phyloP scores from a whole-genome alignment of 2,888 invertebrate genomes.

The Drosophila diplacantha region DNA sequence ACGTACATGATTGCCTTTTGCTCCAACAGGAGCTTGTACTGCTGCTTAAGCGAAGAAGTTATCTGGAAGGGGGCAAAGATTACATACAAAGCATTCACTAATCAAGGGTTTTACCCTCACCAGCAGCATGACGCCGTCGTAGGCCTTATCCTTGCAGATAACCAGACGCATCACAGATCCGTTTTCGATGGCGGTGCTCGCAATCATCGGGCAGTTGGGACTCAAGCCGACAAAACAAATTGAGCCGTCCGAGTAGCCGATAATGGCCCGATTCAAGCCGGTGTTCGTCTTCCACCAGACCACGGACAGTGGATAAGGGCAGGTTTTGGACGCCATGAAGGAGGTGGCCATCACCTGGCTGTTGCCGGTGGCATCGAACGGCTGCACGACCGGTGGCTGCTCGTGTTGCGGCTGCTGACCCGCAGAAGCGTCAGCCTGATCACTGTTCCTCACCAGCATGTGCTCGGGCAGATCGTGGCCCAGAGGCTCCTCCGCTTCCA shows the following conservation, averaged over 20 bases:
- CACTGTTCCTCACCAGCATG: conserved; percentile 62
- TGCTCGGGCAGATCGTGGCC: conserved; percentile 74
- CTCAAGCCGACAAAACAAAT: conserved; percentile 79
- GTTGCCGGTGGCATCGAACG: conserved; percentile 65
- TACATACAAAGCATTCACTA: too few relatives aligned
- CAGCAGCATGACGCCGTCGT: conserved; percentile 80
- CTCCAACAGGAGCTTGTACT: conserved; percentile 90
- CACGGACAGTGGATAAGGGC: conserved; percentile 81
- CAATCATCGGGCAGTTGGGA: conserved; percentile 78
- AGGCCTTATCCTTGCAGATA: conserved; percentile 83
- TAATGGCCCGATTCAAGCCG: conserved; percentile 83
- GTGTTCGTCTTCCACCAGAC: conserved; percentile 88
- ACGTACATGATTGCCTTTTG: conserved; percentile 86
- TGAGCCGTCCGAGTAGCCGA: conserved; percentile 83
- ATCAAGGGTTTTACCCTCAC: conserved; percentile 69
- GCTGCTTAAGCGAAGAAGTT: conserved; percentile 84
- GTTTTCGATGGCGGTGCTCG: conserved; percentile 76
- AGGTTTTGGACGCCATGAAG: conserved; percentile 77
- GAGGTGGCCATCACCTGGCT: conserved; percentile 73
- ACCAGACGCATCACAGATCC: conserved; percentile 77
- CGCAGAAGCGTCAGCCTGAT: background rate
- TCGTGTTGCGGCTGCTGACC: background rate
- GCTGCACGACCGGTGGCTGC: conserved; percentile 27
- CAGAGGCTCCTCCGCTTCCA: conserved; percentile 57
- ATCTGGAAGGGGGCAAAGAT: conserved; percentile 79